phyloP scores from a whole-genome alignment of 2,888 invertebrate genomes.

The Candidula unifasciata region DNA sequence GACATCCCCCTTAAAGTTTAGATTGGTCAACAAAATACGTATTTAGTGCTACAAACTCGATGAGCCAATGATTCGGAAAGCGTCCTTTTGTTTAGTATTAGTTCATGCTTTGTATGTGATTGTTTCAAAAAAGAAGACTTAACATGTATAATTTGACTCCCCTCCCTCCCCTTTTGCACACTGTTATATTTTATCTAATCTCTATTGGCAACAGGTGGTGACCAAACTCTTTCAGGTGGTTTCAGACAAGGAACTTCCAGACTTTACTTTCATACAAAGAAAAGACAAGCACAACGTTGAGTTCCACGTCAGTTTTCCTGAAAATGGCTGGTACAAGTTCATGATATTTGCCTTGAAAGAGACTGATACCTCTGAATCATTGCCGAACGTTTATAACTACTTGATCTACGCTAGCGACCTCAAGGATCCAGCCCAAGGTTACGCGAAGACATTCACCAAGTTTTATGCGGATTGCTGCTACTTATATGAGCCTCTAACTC shows the following conservation, averaged over 20 bases:
- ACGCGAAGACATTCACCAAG: slow-evolving; percentile 74
- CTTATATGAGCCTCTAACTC: slow-evolving; percentile 64
- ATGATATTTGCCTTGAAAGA: slow-evolving; percentile 71
- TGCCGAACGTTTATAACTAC: slow-evolving; percentile 75
- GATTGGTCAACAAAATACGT: too few species aligned
- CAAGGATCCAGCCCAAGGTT: slow-evolving; percentile 61
- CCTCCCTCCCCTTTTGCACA: too few species aligned
- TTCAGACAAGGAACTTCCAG: slow-evolving; percentile 26
- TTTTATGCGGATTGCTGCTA: slow-evolving; percentile 74
- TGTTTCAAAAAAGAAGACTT: too few species aligned
- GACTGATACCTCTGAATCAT: slow-evolving; percentile 65
- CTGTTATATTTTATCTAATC: too few species aligned
- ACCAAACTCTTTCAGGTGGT: slow-evolving; percentile 17
- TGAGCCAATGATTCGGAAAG: too few species aligned
- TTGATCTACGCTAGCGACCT: slow-evolving; percentile 58
- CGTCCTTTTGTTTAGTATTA: too few species aligned
- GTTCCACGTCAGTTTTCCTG: slow-evolving; percentile 60
- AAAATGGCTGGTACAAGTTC: slow-evolving; percentile 72
- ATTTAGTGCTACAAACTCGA: too few species aligned
- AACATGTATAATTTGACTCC: too few species aligned
- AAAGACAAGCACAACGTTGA: slow-evolving; percentile 58
- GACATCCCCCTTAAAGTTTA: too few species aligned
- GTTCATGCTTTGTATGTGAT: too few species aligned
- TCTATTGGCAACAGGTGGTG: slow-evolving; percentile 11
- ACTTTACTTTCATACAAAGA: slow-evolving; percentile 60